phyloP scores from a whole-genome alignment of 2,797 vertebrate genomes.

The Phylloscopus collybita region DNA sequence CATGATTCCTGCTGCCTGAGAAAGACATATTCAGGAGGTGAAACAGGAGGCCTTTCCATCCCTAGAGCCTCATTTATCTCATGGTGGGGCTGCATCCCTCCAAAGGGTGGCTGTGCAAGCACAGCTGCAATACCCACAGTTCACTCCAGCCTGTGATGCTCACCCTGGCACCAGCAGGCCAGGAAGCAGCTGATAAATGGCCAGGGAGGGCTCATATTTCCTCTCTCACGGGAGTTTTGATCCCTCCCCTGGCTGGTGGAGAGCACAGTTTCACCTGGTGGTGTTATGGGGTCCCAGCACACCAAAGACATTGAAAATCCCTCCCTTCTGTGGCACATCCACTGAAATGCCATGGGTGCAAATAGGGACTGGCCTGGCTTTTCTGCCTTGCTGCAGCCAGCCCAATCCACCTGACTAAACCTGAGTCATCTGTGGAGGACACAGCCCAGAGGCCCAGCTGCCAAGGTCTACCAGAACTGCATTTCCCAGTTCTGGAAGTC shows the following conservation, averaged over 20 bases:
- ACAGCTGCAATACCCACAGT: too few relatives aligned
- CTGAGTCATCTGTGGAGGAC: neutral
- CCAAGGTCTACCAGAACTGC: neutral
- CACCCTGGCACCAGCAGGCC: accelerated
- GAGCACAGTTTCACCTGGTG: neutral
- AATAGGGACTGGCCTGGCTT: neutral
- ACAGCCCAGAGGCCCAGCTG: neutral
- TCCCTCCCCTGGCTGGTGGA: neutral
- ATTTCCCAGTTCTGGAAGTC: neutral
- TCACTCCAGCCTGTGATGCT: neutral
- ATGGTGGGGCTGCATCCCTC: accelerated
- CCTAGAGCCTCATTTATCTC: neutral
- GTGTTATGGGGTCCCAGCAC: neutral
- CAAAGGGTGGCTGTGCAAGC: neutral
- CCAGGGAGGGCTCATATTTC: neutral
- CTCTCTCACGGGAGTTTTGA: neutral
- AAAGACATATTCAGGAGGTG: neutral
- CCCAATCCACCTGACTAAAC: neutral
- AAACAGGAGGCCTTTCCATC: neutral
- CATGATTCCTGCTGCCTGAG: neutral
- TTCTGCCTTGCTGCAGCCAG: neutral
- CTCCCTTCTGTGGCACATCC: accelerated
- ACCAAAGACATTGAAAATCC: neutral
- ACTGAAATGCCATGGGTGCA: neutral
- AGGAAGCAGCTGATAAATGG: neutral